Evolutionary conservation across 2,113 vertebrate genomes (phyloP), one percentile per base, ranked within the genome.

Genomic region (Eclectus roratus): DNA sequence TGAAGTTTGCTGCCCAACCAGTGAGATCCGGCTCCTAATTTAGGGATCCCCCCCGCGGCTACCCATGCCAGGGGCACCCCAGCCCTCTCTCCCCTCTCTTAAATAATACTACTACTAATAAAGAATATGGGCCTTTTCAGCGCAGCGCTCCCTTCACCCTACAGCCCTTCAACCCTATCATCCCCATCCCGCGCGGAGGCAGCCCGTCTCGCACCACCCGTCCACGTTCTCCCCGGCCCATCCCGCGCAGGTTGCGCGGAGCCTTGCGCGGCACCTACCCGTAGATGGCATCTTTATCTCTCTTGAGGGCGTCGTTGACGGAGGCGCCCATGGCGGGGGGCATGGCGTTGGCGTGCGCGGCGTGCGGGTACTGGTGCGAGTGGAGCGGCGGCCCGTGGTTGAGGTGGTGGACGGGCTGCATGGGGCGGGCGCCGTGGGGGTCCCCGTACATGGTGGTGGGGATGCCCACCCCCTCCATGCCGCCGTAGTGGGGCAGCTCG

Each of bases 201-300:
- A 58, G 56, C 39, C 76, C 21, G 11, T 2, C 44, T 60, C 41
- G 37, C 18, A 6, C 47, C 27, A 23, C 17, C 17, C 7, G 9
- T 10, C 29, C 7, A 4, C 43, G 2, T 14, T 9, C 7, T 7
- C 28, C 39, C 39, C 16, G 24, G 13, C 37, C 24, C 73, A 35
- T 29, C 43, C 82, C 52, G 86, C 88, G 64, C 64, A 46, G 13
- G 15, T 7, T 81, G 49, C 70, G 91, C 91, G 71, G 49, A 41
- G 39, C 70, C 39, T 35, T 21, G 6, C 44, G 46, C 85, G 47
- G 97, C 49, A 98, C 99, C 96, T 98, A 99, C 99, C 99, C 99
- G 98, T 99, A 99, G 98, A 99, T 99, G 97, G 99, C 98, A 99
- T 99, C 99, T 99, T 99, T 99, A 98, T 99, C 99, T 99, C 99